A percentile compares a stretch with the other conserved stretches of the same genome.
Conservation (phyloP, 2,888 invertebrate species). For the Amphipyra tragopoginis region DNA sequence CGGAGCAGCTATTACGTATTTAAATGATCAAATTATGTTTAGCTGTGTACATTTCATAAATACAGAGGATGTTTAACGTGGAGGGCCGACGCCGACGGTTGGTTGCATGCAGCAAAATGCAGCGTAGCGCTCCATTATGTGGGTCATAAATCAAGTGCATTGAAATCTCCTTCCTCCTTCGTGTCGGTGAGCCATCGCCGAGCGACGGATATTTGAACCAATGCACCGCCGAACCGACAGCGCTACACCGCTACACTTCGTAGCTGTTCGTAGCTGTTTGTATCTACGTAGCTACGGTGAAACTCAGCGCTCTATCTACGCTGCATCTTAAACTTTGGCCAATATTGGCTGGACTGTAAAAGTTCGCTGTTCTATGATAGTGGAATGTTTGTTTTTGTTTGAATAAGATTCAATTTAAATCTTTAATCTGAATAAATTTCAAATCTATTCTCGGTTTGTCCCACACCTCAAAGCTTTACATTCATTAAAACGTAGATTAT, state of each 20-base stretch:
- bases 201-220: slow-evolving; percentile 83
- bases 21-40: slow-evolving; percentile 60
- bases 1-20: slow-evolving; percentile 48
- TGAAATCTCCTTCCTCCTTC: slow-evolving; percentile 88
- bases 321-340: slow-evolving; percentile 49
- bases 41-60: slow-evolving; percentile 63
- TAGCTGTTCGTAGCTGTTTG: slow-evolving; percentile 40
- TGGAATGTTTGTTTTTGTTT: slow-evolving; percentile 16
- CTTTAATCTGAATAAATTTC: too few species aligned
- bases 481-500: too few species aligned
- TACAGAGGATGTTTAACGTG: slow-evolving; percentile 69
- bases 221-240: slow-evolving; percentile 68
- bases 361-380: slow-evolving; percentile 27
- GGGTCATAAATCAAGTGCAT: slow-evolving; percentile 86
- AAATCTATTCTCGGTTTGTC: too few species aligned
- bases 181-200: slow-evolving; percentile 82
- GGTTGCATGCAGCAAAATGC: slow-evolving; percentile 84
- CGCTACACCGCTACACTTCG: slow-evolving; percentile 43
- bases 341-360: slow-evolving; percentile 44
- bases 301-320: slow-evolving; percentile 41
- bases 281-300: slow-evolving; percentile 31
- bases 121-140: slow-evolving; percentile 83
- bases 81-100: slow-evolving; percentile 67
- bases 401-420: background rate
- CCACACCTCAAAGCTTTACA: too few species aligned